Percentiles rank a stretch among this genome's conserved stretches.
These are phyloP conservation scores for Holotrichia oblita DNA, from an alignment of 1,140 invertebrate species.

Conservation along the genomic window DNA sequence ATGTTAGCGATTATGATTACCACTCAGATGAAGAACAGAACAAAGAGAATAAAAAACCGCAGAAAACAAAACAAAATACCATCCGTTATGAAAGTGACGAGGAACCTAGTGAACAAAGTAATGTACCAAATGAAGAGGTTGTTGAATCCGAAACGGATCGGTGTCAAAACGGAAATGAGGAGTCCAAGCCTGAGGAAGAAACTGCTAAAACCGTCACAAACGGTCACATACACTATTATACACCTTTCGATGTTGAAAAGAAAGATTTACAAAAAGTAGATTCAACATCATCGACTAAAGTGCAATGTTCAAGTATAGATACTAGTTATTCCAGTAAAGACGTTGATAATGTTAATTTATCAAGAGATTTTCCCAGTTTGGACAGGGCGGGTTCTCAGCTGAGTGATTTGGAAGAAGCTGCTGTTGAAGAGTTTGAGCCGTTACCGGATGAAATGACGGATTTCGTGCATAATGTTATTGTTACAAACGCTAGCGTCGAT, in stretches of 20 bases:
- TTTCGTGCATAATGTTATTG: conserved; percentile 68
- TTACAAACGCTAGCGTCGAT: conserved; percentile 73
- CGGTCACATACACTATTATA: conserved; percentile 7
- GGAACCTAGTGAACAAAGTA: conserved; percentile 41
- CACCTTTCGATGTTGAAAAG: conserved; percentile 19
- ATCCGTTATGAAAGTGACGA: conserved; percentile 62
- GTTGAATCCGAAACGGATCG: conserved; percentile 43
- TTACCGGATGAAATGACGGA: conserved; percentile 48
- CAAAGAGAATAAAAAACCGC: conserved; percentile 57
- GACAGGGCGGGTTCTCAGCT: neutral
- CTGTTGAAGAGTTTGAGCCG: conserved; percentile 53
- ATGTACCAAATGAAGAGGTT: neutral
- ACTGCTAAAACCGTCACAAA: neutral
- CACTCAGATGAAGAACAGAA: conserved; percentile 63
- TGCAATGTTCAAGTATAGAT: conserved; percentile 35
- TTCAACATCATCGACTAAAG: conserved; percentile 29
- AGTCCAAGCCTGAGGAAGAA: neutral
- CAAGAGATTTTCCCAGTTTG: neutral
- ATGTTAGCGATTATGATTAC: conserved; percentile 66
- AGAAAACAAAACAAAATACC: conserved; percentile 61
- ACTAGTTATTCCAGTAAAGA: conserved; percentile 38
- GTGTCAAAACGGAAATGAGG: neutral
- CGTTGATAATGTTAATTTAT: neutral
- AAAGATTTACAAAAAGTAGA: neutral
- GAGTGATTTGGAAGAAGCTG: neutral